phyloP scores from a whole-genome alignment of 2,797 vertebrate genomes.

The Hippocampus kuda region DNA sequence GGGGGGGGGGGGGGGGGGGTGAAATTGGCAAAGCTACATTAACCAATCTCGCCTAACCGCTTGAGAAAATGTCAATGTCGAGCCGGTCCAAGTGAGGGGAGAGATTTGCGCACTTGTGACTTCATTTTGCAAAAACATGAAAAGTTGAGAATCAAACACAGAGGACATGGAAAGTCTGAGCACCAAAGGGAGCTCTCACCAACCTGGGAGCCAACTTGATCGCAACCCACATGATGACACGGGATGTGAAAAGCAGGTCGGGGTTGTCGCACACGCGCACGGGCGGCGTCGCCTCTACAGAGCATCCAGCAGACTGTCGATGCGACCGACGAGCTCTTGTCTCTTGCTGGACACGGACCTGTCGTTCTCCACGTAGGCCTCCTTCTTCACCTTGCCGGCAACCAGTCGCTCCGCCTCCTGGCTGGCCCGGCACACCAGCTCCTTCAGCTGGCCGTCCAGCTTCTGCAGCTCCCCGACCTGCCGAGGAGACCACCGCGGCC shows the following conservation, averaged over 20 bases:
- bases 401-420: constrained; percentile 92
- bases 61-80: constrained; percentile 16
- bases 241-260: constrained; percentile 23
- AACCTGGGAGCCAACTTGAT: constrained; percentile 38
- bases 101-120: constrained; percentile 28
- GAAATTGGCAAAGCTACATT: constrained; percentile 15
- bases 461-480: constrained; percentile 97
- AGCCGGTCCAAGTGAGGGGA: constrained; percentile 39
- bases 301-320: constrained; percentile 90
- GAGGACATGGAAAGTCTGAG: constrained; percentile 24
- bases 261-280: constrained; percentile 18
- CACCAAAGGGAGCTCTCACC: constrained; percentile 20
- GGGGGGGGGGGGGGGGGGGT: constrained; percentile 10
- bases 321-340: constrained; percentile 86
- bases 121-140: constrained; percentile 15
- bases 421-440: constrained; percentile 82
- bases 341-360: constrained; percentile 80
- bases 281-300: constrained; percentile 62
- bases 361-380: constrained; percentile 88
- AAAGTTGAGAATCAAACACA: constrained; percentile 25
- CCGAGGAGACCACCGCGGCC: background rate
- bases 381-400: constrained; percentile 93
- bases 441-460: constrained; percentile 87
- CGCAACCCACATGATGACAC: constrained; percentile 34
- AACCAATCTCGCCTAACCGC: constrained; percentile 13